These are phyloP conservation scores for Ornithoptera alexandrae DNA, from an alignment of 2,888 invertebrate species.

Conservation along the genomic window DNA sequence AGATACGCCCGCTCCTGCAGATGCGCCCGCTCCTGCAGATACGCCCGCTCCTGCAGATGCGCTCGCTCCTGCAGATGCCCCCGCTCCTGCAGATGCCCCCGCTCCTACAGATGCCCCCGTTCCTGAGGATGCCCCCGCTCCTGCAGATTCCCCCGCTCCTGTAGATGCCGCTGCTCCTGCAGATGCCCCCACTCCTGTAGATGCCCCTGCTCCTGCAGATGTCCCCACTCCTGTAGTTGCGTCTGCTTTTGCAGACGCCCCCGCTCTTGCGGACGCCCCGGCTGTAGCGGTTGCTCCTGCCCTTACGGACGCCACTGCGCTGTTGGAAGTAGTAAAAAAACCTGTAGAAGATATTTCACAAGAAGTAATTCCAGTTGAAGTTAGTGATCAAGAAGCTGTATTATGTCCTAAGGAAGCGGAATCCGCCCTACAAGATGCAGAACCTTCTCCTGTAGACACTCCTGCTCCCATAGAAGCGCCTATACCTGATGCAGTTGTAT, in stretches of 20 bases:
- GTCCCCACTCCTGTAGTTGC: too few species aligned
- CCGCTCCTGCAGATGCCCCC: constrained; percentile 14
- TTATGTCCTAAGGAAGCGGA: neutral
- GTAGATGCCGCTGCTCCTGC: too few species aligned
- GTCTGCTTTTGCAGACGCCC: constrained; percentile 1
- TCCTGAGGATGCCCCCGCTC: too few species aligned
- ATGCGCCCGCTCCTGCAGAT: neutral
- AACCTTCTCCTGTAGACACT: constrained; percentile 16
- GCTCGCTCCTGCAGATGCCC: constrained; percentile 3
- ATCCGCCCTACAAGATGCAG: constrained; percentile 8
- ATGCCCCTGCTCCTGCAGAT: too few species aligned
- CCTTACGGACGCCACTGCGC: constrained; percentile 15
- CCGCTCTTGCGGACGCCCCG: constrained; percentile 20
- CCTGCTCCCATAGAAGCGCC: constrained; percentile 8
- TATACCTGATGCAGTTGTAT: constrained; percentile 24
- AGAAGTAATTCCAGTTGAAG: constrained; percentile 31
- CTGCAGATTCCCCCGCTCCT: too few species aligned
- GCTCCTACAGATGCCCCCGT: too few species aligned
- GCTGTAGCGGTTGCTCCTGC: constrained; percentile 18
- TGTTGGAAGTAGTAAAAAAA: constrained; percentile 7
- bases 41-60: constrained; percentile 19
- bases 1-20: neutral
- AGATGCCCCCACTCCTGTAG: too few species aligned
- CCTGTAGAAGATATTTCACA: constrained; percentile 42
- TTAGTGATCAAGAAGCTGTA: neutral